Percentiles rank a stretch among this genome's conserved stretches.
Conservation (phyloP, 2,113 vertebrate species). For the Albula goreensis region DNA sequence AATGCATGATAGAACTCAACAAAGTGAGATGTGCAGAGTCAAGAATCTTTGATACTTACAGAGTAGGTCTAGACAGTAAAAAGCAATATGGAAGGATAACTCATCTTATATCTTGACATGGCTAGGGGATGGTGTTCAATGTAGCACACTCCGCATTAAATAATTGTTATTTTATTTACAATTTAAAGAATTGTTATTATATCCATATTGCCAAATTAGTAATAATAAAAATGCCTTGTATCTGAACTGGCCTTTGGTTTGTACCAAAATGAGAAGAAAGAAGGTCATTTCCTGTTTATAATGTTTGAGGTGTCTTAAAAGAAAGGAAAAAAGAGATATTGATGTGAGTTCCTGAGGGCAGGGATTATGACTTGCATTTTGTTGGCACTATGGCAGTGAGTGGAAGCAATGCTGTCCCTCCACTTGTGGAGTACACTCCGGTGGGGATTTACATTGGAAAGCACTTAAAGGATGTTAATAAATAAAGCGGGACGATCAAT, state of each 20-base stretch:
- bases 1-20: neutral
- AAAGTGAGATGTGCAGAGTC: neutral
- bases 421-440: neutral
- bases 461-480: constrained; percentile 16
- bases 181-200: no score
- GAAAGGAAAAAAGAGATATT: neutral
- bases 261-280: no score
- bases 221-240: no score
- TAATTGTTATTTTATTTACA: no score
- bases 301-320: neutral
- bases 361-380: neutral
- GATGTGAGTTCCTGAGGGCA: neutral
- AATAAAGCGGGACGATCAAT: constrained; percentile 6
- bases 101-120: no score
- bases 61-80: no score
- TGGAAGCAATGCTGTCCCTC: neutral
- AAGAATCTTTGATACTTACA: neutral
- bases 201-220: no score
- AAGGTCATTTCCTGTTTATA: neutral
- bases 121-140: no score
- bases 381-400: neutral
- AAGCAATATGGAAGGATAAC: no score
- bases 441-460: neutral
- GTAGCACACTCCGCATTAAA: no score
- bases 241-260: no score